Evolutionary conservation across 2,797 vertebrate genomes (phyloP), one percentile per base, ranked within the genome.

Genomic region (Gobionotothen gibberifrons): DNA sequence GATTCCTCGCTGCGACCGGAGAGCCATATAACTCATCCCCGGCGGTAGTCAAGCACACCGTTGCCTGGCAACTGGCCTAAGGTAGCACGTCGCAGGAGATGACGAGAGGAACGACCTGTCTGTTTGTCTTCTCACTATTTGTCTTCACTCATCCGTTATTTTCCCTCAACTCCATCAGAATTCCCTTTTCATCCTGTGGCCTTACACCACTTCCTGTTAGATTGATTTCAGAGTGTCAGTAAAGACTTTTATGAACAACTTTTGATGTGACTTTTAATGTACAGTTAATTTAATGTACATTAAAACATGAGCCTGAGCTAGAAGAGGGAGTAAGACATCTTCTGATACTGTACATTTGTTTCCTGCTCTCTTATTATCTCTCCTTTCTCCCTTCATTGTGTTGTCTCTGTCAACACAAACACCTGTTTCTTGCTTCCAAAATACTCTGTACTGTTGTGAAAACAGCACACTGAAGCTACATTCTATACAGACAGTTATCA

Each of bases 51-150:
- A 81, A 78, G 84, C 82, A 29, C 76, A 79, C 69, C 2, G 89
- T 93, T 92, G 90, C 92, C 81, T 92, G 91, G 92, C 87, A 93
- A 93, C 91, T 79, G 71, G 83, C 85, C 87, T 85, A 76, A 88
- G 78, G 84, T 75, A 81, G 69, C 73, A 52, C 65, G 67, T 47
- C 1, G 11, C 43, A 17, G 26, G 57, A 59, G 70, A 81, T 29
- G 74, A 69, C 1, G 39, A 48, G 32, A 51, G 54, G 26, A 64
- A 61, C 5, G 48, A 44, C 0, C 74, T 58, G 43, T 21, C 40
- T 26, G 26, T 26, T 26, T 32, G 9, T 36, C 46, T 17, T 46
- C 21, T 19, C 53, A 26, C 12, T 39, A 29, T 62, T 40, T 64
- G 43, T 29, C 64, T 17, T 43, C 8, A 13, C 11, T 55, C 26